Evolutionary conservation across 2,113 vertebrate species (phyloP).

Genomic region (Urocynchramus pylzowi): DNA sequence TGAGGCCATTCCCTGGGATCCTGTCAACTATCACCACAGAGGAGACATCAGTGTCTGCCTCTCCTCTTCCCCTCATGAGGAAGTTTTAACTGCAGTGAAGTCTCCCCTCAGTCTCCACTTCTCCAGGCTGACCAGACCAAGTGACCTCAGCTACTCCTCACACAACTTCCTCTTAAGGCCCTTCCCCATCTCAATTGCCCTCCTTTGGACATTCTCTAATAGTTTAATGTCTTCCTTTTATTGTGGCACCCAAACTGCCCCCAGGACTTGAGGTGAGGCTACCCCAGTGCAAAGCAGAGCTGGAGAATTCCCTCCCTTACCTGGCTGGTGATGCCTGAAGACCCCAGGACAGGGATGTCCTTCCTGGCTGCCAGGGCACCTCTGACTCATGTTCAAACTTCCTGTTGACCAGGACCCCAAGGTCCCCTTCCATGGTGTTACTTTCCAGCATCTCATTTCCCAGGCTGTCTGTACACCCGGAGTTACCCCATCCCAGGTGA

Average conservation of each 20-base stretch:
- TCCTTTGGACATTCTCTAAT: background rate
- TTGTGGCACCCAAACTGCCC: background rate
- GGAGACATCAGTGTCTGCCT: background rate
- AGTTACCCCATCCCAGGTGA: background rate
- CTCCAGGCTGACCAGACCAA: background rate
- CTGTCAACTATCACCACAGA: background rate
- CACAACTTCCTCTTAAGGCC: fast-evolving
- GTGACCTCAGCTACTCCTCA: background rate
- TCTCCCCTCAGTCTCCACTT: background rate
- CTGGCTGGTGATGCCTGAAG: fast-evolving
- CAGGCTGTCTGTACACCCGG: background rate
- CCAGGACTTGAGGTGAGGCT: fast-evolving
- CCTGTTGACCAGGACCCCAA: fast-evolving
- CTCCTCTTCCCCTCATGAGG: fast-evolving
- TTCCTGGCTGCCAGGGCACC: background rate
- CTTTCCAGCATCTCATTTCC: background rate
- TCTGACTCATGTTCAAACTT: background rate
- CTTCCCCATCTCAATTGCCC: background rate
- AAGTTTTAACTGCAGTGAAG: background rate
- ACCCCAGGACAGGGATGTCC: background rate
- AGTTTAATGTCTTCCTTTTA: background rate
- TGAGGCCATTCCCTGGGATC: background rate
- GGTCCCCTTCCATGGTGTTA: fast-evolving
- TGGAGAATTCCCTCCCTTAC: fast-evolving
- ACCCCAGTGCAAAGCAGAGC: background rate